Evolutionary conservation across 2,888 invertebrate genomes (phyloP).

Genomic region (Calliphora vomitoria): DNA sequence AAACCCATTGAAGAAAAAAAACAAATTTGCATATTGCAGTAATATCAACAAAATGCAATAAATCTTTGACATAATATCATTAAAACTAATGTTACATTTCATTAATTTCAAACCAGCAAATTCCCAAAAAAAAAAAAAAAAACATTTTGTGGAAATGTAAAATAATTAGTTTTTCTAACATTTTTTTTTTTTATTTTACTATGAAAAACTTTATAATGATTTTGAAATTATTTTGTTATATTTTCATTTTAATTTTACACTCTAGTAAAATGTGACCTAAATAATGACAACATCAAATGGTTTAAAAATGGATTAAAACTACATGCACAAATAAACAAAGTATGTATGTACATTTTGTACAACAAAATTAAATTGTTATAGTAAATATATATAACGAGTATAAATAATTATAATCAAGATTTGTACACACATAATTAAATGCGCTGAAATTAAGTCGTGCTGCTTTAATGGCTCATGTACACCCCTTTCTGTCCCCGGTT

Average conservation of each 20-base stretch:
- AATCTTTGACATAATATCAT: too few relatives aligned
- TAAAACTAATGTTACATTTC: too few relatives aligned
- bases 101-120: too few relatives aligned
- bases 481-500: too few relatives aligned
- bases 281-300: not conserved
- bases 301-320: not conserved
- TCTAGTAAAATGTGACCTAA: slow-evolving; percentile 12
- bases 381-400: not conserved
- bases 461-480: not conserved
- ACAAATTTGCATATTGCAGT: too few relatives aligned
- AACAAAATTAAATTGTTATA: too few relatives aligned
- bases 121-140: too few relatives aligned
- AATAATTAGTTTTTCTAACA: not conserved
- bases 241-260: not conserved
- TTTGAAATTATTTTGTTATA: not conserved
- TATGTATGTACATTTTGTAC: too few relatives aligned
- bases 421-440: not conserved
- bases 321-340: not conserved
- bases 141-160: not conserved
- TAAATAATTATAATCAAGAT: not conserved
- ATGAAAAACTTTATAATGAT: not conserved
- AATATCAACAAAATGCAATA: too few relatives aligned
- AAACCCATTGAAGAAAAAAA: too few relatives aligned
- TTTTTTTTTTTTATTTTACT: not conserved
- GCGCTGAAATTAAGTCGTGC: not conserved